Conservation (phyloP, 2,888 invertebrate genomes). For the Meliscaeva auricollis region DNA sequence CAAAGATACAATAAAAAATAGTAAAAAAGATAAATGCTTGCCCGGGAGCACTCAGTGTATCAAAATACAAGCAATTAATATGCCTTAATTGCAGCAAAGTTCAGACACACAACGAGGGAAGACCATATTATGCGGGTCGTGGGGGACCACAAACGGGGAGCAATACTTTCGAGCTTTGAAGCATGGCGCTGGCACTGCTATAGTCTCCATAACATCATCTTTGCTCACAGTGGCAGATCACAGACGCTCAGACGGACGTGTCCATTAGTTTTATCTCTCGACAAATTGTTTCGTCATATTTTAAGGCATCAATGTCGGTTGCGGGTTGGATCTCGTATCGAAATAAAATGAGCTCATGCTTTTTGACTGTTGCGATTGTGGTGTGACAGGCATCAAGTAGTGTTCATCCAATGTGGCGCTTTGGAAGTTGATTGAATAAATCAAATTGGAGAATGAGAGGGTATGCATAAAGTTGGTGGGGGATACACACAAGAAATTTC, state of each 20-base stretch:
- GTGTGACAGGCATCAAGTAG: constrained; percentile 74
- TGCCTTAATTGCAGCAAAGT: constrained; percentile 73
- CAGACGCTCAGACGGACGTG: constrained; percentile 52
- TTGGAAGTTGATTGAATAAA: constrained; percentile 64
- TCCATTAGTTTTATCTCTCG: constrained; percentile 75
- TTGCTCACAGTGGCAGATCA: constrained; percentile 60
- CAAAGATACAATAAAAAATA: neutral
- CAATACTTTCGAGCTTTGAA: neutral
- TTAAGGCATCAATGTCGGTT: constrained; percentile 58
- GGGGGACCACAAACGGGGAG: constrained; percentile 6
- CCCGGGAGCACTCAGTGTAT: constrained; percentile 74
- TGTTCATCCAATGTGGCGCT: constrained; percentile 56
- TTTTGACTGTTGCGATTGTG: constrained; percentile 57
- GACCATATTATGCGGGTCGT: neutral
- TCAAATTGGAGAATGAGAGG: constrained; percentile 19
- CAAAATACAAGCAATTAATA: constrained; percentile 74
- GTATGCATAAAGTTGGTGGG: neutral
- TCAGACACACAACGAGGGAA: constrained; percentile 38
- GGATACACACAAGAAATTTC: constrained; percentile 16
- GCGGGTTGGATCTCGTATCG: constrained; percentile 4
- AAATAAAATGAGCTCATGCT: constrained; percentile 58
- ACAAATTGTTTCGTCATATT: constrained; percentile 76
- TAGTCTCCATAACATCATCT: constrained; percentile 34
- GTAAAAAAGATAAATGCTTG: constrained; percentile 47
- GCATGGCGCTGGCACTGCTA: constrained; percentile 38